These are phyloP conservation scores for Anoplophora glabripennis DNA, from an alignment of 1,140 invertebrate genomes.

Conservation along the genomic window DNA sequence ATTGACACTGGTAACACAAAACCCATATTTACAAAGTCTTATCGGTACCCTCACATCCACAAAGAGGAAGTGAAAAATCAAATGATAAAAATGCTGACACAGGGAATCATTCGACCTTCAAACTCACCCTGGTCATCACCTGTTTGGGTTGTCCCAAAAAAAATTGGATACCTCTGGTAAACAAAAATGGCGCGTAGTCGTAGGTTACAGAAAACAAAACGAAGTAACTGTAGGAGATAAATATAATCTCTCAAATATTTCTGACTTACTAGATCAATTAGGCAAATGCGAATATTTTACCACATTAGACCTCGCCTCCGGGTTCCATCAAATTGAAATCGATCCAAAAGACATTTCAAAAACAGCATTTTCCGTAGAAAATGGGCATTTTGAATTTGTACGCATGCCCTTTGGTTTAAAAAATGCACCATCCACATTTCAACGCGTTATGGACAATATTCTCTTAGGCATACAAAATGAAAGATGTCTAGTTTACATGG, in stretches of 20 bases:
- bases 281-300: constrained; percentile 12
- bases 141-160: too few relatives aligned
- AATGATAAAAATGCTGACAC: too few relatives aligned
- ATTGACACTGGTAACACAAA: too few relatives aligned
- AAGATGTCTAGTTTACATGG: too few relatives aligned
- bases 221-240: constrained; percentile 13
- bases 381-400: constrained; percentile 25
- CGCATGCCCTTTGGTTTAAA: too few relatives aligned
- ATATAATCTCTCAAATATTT: constrained; percentile 13
- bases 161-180: constrained; percentile 14
- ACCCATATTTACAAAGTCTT: too few relatives aligned
- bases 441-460: constrained; percentile 21
- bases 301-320: constrained; percentile 9
- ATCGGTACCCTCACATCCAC: too few relatives aligned
- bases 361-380: constrained; percentile 16
- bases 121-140: too few relatives aligned
- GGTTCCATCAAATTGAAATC: too few relatives aligned
- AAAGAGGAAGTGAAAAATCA: too few relatives aligned
- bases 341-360: constrained; percentile 11
- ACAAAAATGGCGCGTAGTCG: constrained; percentile 23
- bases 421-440: constrained; percentile 18
- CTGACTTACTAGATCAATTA: constrained; percentile 17
- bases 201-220: constrained; percentile 17
- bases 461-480: constrained; percentile 15
- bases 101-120: too few relatives aligned